Conservation (phyloP, 2,113 vertebrate species). For the Amazona guildingii region DNA sequence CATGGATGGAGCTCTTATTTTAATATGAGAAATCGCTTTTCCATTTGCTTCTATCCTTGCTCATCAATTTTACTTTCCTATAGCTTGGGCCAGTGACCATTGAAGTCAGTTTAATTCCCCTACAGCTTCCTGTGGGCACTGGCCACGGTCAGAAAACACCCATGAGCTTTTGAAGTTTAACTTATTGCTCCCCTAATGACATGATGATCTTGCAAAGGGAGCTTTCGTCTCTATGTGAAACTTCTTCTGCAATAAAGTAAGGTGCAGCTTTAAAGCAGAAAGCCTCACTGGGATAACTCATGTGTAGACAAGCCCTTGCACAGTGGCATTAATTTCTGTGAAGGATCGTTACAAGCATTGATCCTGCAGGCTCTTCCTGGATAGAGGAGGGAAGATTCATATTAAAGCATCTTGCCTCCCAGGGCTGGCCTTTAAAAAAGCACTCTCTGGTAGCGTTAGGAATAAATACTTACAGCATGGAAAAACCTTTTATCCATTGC, state of each 20-base stretch:
- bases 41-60: background rate
- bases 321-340: slow-evolving; percentile 34
- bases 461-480: slow-evolving; percentile 8
- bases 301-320: background rate
- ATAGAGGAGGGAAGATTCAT: slow-evolving; percentile 14
- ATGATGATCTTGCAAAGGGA: background rate
- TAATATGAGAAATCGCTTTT: background rate
- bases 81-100: background rate
- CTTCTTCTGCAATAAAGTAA: background rate
- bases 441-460: background rate
- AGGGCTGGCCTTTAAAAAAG: slow-evolving; percentile 1
- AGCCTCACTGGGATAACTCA: background rate
- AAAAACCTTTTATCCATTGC: slow-evolving; percentile 11
- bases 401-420: background rate
- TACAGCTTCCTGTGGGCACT: background rate
- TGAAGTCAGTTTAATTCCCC: background rate
- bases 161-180: background rate
- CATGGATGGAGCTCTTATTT: background rate
- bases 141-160: background rate
- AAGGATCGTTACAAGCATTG: background rate
- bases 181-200: background rate
- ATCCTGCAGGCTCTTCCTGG: slow-evolving; percentile 6
- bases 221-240: background rate
- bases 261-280: background rate
- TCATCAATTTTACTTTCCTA: background rate